A percentile compares a stretch with the other conserved stretches of the same genome.
Evolutionary conservation across 1,140 invertebrate species (phyloP).

Genomic region (Ridgeia piscesae): DNA sequence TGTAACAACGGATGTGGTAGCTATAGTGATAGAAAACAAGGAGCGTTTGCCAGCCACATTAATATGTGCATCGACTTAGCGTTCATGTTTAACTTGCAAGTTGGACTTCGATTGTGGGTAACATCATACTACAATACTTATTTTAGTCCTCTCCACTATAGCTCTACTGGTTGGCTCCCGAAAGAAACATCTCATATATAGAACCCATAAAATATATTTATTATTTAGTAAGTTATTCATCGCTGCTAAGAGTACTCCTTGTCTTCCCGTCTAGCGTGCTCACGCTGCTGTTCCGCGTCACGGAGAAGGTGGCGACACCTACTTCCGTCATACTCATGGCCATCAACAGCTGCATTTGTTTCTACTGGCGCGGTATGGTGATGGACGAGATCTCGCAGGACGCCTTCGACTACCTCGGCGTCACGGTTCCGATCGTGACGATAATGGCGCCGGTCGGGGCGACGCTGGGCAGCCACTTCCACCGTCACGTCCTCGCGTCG

Average conservation of each 20-base stretch:
- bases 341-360: conserved; percentile 40
- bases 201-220: too few relatives aligned
- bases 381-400: conserved; percentile 44
- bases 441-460: conserved; percentile 46
- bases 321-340: conserved; percentile 50
- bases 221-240: not conserved
- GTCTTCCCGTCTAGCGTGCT: conserved; percentile 32
- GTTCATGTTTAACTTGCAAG: not conserved
- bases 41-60: too few relatives aligned
- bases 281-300: conserved; percentile 46
- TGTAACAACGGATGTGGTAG: too few relatives aligned
- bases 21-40: not conserved
- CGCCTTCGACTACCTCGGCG: conserved; percentile 46
- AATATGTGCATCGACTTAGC: not conserved
- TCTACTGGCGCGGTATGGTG: conserved; percentile 48
- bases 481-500: conserved; percentile 46
- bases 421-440: conserved; percentile 39
- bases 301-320: conserved; percentile 50
- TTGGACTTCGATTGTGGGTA: not conserved
- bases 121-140: too few relatives aligned
- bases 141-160: not conserved
- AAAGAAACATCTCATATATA: not conserved
- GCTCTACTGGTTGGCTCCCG: not conserved
- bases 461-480: conserved; percentile 49
- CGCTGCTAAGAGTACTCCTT: not conserved